Conservation (phyloP, 2,797 vertebrate species). For the Pelobates cultripes region DNA sequence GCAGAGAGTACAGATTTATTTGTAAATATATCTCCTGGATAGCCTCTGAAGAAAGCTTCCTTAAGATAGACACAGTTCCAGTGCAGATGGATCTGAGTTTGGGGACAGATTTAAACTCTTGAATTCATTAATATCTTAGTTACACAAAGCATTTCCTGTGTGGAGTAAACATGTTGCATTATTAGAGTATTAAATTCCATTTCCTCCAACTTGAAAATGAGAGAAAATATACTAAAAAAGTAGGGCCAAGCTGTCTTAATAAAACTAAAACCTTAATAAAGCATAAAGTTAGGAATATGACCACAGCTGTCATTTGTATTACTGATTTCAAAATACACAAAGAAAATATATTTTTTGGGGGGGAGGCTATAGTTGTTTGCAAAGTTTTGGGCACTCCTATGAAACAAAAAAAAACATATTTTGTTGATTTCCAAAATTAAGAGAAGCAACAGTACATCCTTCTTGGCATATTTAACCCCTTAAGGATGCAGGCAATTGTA, state of each 20-base stretch:
- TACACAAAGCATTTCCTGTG: constrained; percentile 30
- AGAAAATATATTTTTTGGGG: no score
- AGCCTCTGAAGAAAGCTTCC: constrained; percentile 13
- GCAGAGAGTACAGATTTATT: constrained; percentile 42
- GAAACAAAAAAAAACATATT: no score
- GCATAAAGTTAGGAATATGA: no score
- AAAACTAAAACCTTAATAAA: neutral
- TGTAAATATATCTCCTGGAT: constrained; percentile 7
- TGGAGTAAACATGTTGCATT: constrained; percentile 13
- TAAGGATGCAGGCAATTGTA: no score
- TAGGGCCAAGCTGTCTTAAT: neutral
- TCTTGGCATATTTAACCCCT: no score
- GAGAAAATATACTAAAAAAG: no score
- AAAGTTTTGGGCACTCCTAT: no score
- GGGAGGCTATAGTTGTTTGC: no score
- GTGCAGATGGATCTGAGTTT: constrained; percentile 39
- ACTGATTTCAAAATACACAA: no score
- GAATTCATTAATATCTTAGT: constrained; percentile 28
- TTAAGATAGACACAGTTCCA: constrained; percentile 25
- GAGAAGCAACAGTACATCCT: no score
- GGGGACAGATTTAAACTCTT: constrained; percentile 27
- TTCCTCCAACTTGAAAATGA: neutral
- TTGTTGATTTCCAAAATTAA: no score
- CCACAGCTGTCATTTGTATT: no score
- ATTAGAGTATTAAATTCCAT: neutral